Percentiles rank a stretch among this genome's conserved stretches.
Conservation (phyloP, 2,113 vertebrate species). For the Dromaius novaehollandiae region DNA sequence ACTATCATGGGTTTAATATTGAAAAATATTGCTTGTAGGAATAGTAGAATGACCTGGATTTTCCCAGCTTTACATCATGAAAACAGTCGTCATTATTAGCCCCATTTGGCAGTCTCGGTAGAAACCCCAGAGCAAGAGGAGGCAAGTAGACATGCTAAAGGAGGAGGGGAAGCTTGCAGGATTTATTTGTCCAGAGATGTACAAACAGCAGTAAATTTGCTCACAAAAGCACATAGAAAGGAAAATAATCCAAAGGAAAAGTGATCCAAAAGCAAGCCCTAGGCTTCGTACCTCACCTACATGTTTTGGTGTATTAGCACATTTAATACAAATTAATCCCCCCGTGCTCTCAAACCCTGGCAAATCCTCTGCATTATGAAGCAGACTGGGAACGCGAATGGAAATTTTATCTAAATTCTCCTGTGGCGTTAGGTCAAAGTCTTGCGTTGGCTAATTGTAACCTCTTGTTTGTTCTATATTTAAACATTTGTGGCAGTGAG, state of each 20-base stretch:
- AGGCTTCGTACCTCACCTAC: neutral
- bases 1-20: neutral
- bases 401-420: neutral
- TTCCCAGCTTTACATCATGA: neutral
- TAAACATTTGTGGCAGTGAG: neutral
- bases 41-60: neutral
- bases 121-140: neutral
- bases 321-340: neutral
- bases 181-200: neutral
- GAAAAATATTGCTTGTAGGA: neutral
- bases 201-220: neutral
- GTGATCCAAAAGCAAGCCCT: neutral
- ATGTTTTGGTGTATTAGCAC: neutral
- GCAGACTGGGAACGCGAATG: neutral
- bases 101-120: neutral
- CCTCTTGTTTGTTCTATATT: neutral
- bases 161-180: neutral
- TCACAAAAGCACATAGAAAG: neutral
- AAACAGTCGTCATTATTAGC: neutral
- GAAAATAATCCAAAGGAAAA: neutral
- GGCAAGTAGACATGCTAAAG: neutral
- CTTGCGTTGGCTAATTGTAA: neutral
- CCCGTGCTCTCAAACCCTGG: fast-evolving
- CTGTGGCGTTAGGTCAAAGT: neutral
- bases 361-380: neutral